A percentile compares a stretch with the other conserved stretches of the same genome.
Evolutionary conservation across 2,797 vertebrate genomes (phyloP).

Genomic region (Potorous gilbertii): DNA sequence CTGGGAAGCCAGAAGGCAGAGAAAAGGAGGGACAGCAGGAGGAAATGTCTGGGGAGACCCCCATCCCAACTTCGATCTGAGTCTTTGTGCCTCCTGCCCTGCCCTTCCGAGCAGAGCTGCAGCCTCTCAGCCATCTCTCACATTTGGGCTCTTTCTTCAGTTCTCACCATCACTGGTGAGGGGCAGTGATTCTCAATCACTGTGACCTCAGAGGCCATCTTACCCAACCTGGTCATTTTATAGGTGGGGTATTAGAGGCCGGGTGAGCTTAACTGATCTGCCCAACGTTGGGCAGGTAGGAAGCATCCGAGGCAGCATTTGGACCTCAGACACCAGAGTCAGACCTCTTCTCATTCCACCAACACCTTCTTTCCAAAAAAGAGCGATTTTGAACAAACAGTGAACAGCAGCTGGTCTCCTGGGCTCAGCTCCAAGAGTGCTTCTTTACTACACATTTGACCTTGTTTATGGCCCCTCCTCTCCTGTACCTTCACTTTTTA

Average conservation of each 20-base stretch:
- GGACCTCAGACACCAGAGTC: not conserved
- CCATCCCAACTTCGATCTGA: not conserved
- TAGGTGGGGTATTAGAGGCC: no score
- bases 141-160: not conserved
- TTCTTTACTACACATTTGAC: not conserved
- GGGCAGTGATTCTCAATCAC: not conserved
- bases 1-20: not conserved
- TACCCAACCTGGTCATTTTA: not conserved
- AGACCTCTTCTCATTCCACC: not conserved
- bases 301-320: not conserved
- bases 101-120: no score
- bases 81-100: not conserved
- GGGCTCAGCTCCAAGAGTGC: not conserved
- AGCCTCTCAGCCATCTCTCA: not conserved
- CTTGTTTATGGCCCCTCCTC: not conserved
- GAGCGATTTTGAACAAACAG: not conserved
- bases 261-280: not conserved
- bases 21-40: not conserved
- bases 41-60: not conserved
- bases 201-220: not conserved
- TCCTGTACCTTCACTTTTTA: not conserved
- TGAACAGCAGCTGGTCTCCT: not conserved
- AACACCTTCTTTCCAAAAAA: not conserved
- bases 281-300: not conserved
- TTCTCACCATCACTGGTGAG: not conserved